Evolutionary conservation across 2,113 vertebrate species (phyloP).

Genomic region (Neogobius melanostomus): DNA sequence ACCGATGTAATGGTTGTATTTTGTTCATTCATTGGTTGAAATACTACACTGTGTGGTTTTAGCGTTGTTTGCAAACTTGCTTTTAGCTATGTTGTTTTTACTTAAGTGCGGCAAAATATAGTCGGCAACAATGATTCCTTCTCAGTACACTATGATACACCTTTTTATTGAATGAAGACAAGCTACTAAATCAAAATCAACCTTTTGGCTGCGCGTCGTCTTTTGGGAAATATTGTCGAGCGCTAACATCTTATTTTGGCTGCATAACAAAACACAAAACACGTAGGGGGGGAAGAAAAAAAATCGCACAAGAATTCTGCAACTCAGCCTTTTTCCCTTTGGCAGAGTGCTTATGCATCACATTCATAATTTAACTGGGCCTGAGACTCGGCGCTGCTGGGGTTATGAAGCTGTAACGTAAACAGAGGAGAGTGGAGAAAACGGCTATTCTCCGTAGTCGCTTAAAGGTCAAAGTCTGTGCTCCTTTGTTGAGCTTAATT

Average conservation of each 20-base stretch:
- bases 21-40: too few relatives aligned
- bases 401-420: background rate
- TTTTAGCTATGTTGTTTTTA: too few relatives aligned
- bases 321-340: background rate
- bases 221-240: background rate
- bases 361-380: conserved; percentile 15
- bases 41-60: too few relatives aligned
- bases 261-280: background rate
- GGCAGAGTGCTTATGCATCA: conserved; percentile 5
- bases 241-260: background rate
- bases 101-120: too few relatives aligned
- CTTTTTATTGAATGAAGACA: background rate
- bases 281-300: background rate
- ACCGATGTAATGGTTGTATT: too few relatives aligned
- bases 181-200: background rate
- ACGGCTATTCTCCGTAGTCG: conserved; percentile 1
- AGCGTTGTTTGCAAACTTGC: too few relatives aligned
- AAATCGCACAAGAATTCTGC: background rate
- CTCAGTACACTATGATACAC: background rate
- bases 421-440: conserved; percentile 2
- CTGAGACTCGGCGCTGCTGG: background rate
- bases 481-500: conserved; percentile 21
- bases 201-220: background rate
- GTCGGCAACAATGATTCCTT: background rate
- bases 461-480: background rate